These are phyloP conservation scores for Cardiocondyla obscurior DNA, from an alignment of 1,140 invertebrate genomes.

Conservation along the genomic window DNA sequence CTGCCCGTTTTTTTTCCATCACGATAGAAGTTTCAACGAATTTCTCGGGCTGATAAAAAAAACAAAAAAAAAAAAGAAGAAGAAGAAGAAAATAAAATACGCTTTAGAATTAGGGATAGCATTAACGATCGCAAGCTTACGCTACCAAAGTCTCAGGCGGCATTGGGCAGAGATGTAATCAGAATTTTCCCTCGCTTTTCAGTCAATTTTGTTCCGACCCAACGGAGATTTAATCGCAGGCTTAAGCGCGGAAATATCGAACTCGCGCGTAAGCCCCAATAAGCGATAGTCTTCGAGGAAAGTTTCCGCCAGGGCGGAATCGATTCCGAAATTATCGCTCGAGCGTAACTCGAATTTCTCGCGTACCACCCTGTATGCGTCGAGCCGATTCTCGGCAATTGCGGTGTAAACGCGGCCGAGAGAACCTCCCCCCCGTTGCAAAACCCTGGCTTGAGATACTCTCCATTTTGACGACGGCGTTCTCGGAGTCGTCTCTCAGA, in stretches of 20 bases:
- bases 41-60: not conserved
- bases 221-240: constrained; percentile 6
- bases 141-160: not conserved
- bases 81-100: no score
- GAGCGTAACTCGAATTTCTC: not conserved
- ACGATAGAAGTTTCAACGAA: not conserved
- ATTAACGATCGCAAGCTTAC: not conserved
- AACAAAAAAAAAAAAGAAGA: no score
- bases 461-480: constrained; percentile 65
- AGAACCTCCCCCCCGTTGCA: no score
- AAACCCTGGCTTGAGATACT: constrained; percentile 53
- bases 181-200: not conserved
- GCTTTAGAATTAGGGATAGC: not conserved
- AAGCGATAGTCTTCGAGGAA: not conserved
- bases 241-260: not conserved
- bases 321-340: not conserved
- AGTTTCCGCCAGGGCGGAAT: not conserved
- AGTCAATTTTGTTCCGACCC: not conserved
- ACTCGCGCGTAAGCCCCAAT: not conserved
- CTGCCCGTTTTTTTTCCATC: no score
- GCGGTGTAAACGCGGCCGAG: constrained; percentile 15
- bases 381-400: not conserved
- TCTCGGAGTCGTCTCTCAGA: constrained; percentile 53
- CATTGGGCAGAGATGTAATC: not conserved
- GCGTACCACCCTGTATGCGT: constrained; percentile 16